Conservation (phyloP, 2,888 invertebrate genomes). For the Selenia dentaria region DNA sequence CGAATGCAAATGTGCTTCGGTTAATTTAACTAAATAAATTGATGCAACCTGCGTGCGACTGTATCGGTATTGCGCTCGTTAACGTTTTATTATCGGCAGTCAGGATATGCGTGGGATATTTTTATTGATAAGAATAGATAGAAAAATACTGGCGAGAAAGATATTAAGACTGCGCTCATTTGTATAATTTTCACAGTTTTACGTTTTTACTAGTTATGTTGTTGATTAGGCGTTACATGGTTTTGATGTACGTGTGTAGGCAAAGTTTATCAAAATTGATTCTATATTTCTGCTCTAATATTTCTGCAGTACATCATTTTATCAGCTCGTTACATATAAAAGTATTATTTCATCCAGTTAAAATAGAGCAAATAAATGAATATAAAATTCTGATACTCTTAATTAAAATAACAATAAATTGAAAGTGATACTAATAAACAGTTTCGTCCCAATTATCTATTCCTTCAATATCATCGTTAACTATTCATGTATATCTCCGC, state of each 20-base stretch:
- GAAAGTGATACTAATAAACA: slow-evolving; percentile 66
- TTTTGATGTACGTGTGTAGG: too few relatives aligned
- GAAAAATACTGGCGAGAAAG: too few relatives aligned
- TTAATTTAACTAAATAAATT: slow-evolving; percentile 83
- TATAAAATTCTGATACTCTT: slow-evolving; percentile 13
- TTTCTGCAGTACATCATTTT: too few relatives aligned
- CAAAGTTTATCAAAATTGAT: too few relatives aligned
- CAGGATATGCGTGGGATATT: slow-evolving; percentile 38
- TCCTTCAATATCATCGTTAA: slow-evolving; percentile 32
- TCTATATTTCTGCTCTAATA: too few relatives aligned
- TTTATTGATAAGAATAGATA: slow-evolving; percentile 17
- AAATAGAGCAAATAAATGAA: slow-evolving; percentile 6
- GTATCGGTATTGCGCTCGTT: slow-evolving; percentile 67
- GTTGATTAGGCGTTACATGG: too few relatives aligned
- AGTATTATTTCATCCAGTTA: too few relatives aligned
- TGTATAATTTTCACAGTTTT: too few relatives aligned
- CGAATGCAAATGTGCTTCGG: slow-evolving; percentile 79
- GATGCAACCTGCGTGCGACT: slow-evolving; percentile 65
- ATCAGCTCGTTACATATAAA: too few relatives aligned
- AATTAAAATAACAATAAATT: slow-evolving; percentile 44
- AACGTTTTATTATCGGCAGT: slow-evolving; percentile 48
- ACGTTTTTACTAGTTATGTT: too few relatives aligned
- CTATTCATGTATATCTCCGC: slow-evolving; percentile 43
- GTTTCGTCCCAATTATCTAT: slow-evolving; percentile 66
- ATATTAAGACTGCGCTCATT: too few relatives aligned